These are phyloP conservation scores for Coryphaenoides rupestris DNA, from an alignment of 2,113 vertebrate genomes.

Conservation along the genomic window DNA sequence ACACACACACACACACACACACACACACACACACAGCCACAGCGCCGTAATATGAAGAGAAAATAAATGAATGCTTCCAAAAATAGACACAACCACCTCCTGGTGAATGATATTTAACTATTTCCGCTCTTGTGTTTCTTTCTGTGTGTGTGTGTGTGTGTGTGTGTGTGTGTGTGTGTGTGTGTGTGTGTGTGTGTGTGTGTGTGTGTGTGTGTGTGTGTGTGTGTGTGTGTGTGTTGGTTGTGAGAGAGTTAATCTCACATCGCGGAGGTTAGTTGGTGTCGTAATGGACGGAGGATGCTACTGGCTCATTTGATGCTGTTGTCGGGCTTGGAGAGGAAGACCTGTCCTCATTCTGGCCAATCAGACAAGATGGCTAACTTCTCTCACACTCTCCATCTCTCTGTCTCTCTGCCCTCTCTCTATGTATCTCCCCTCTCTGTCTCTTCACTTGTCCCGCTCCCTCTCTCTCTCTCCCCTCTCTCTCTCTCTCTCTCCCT, in stretches of 20 bases:
- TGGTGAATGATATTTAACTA: slow-evolving; percentile 43
- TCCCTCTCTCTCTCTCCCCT: background rate
- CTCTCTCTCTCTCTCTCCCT: slow-evolving; percentile 46
- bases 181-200: no score
- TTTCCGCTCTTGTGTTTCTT: background rate
- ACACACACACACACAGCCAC: background rate
- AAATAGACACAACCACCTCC: slow-evolving; percentile 63
- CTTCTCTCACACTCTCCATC: background rate
- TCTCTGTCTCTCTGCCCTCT: slow-evolving; percentile 17
- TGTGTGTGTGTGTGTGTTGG: background rate
- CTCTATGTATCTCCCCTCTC: background rate
- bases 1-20: background rate
- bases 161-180: no score
- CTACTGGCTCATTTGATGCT: background rate
- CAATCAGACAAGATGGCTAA: slow-evolving; percentile 35
- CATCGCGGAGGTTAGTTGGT: background rate
- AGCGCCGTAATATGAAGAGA: no score
- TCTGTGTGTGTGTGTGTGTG: no score
- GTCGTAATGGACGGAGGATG: slow-evolving; percentile 7
- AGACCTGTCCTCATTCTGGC: slow-evolving; percentile 45
- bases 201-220: no score
- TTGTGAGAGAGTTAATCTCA: no score
- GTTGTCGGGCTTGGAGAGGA: slow-evolving; percentile 24
- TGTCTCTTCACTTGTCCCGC: background rate
- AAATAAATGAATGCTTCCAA: slow-evolving; percentile 48